Percentiles rank a stretch among this genome's conserved stretches.
Conservation (phyloP, 2,113 vertebrate species). For the Clarias macrocephalus region DNA sequence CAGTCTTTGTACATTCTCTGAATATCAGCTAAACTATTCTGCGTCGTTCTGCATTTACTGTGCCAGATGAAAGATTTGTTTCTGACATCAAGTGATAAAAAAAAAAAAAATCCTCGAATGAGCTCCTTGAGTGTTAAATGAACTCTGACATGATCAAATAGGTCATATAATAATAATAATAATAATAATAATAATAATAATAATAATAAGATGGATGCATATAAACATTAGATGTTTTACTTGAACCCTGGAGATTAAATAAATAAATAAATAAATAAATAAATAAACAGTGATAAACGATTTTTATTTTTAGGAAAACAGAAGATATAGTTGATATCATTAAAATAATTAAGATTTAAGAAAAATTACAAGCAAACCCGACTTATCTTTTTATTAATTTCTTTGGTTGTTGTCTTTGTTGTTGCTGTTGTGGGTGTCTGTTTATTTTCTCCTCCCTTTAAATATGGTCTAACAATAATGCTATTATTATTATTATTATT, state of each 20-base stretch:
- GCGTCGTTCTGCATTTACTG: neutral
- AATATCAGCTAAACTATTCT: neutral
- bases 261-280: neutral
- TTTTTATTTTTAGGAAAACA: neutral
- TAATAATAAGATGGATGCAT: neutral
- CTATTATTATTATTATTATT: constrained; percentile 11
- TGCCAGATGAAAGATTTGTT: neutral
- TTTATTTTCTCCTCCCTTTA: no score
- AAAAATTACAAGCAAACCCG: no score
- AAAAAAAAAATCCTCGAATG: neutral
- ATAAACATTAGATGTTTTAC: neutral
- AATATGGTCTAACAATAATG: no score
- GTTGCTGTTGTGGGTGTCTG: no score
- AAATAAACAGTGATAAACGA: neutral
- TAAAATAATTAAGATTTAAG: no score
- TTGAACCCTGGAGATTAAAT: neutral
- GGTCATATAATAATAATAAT: neutral
- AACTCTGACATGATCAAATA: neutral
- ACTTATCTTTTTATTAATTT: no score
- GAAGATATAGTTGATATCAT: no score
- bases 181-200: neutral
- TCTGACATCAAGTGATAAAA: neutral
- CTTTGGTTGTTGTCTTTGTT: no score
- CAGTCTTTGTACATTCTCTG: neutral
- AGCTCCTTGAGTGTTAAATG: neutral